Evolutionary conservation across 64 coral and sea anemone genomes (phyloP).

Genomic region (Actinia equina): DNA sequence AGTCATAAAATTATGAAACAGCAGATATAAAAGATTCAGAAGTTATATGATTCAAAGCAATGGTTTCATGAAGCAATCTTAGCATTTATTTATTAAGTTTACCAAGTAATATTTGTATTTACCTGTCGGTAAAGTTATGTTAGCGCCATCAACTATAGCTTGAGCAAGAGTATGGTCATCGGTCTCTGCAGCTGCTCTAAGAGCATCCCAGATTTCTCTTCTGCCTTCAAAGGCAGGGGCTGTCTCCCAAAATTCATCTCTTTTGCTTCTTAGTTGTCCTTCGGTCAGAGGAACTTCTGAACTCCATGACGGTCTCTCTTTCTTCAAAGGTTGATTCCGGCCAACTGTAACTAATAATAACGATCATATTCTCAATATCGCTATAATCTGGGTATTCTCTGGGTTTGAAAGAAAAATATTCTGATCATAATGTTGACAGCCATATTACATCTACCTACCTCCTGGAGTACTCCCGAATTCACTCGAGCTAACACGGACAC

Average conservation of each 20-base stretch:
- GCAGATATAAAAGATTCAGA: background rate
- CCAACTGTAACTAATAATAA: constrained; percentile 81
- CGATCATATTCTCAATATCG: constrained; percentile 13
- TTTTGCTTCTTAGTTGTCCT: constrained; percentile 92
- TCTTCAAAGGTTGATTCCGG: constrained; percentile 90
- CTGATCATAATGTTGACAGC: background rate
- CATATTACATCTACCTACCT: constrained; percentile 43
- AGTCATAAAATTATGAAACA: no score
- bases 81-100: background rate
- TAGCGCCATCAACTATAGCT: constrained; percentile 97
- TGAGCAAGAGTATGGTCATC: constrained; percentile 85
- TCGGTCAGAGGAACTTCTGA: constrained; percentile 90
- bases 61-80: background rate
- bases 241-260: constrained; percentile 99
- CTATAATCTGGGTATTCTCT: background rate
- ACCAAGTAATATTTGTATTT: constrained; percentile 4
- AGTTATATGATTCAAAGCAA: background rate
- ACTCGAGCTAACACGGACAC: constrained; percentile 79
- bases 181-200: constrained; percentile 91
- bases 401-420: background rate
- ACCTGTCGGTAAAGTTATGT: constrained; percentile 97
- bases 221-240: constrained; percentile 97
- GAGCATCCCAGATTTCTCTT: constrained; percentile 97
- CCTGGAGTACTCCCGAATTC: constrained; percentile 89
- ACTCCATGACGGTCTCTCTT: constrained; percentile 90